phyloP scores from a whole-genome alignment of 2,113 vertebrate species.

The Heterochromis multidens region DNA sequence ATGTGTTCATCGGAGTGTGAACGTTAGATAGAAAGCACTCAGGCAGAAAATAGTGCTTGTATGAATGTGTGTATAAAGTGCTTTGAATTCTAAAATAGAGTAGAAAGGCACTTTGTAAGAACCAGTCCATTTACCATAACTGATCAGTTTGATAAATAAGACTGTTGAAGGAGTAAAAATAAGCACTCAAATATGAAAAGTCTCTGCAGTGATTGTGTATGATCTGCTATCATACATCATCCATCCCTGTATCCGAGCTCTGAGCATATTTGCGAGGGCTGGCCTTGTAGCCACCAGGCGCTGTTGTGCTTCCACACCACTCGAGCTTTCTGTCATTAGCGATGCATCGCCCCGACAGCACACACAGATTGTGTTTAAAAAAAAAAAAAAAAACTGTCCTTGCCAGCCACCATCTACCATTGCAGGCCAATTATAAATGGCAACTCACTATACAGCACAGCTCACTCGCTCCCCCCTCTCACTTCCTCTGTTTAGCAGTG shows the following conservation, averaged over 20 bases:
- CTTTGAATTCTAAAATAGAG: too few relatives aligned
- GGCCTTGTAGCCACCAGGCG: slow-evolving; percentile 51
- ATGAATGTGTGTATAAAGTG: too few relatives aligned
- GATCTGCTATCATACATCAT: slow-evolving; percentile 5
- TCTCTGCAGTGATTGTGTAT: not conserved
- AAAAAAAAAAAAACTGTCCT: slow-evolving; percentile 47
- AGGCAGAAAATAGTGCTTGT: too few relatives aligned
- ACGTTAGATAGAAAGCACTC: too few relatives aligned
- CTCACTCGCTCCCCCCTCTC: slow-evolving; percentile 35
- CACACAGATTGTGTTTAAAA: slow-evolving; percentile 75
- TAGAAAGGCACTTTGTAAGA: too few relatives aligned
- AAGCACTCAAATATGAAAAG: not conserved
- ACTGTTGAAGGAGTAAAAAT: not conserved
- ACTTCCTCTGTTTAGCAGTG: slow-evolving; percentile 58
- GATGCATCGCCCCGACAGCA: slow-evolving; percentile 71
- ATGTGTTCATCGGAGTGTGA: not conserved
- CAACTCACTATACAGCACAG: slow-evolving; percentile 70
- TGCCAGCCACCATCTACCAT: slow-evolving; percentile 69
- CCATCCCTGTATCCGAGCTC: slow-evolving; percentile 15
- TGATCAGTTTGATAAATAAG: not conserved
- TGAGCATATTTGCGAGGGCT: slow-evolving; percentile 45
- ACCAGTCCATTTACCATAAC: too few relatives aligned
- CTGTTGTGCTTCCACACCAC: slow-evolving; percentile 64
- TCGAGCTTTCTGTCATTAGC: slow-evolving; percentile 74
- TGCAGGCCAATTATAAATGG: slow-evolving; percentile 75